Percentiles rank a stretch among this genome's conserved stretches.
phyloP scores from a whole-genome alignment of 2,113 vertebrate species.

The Equus quagga region DNA sequence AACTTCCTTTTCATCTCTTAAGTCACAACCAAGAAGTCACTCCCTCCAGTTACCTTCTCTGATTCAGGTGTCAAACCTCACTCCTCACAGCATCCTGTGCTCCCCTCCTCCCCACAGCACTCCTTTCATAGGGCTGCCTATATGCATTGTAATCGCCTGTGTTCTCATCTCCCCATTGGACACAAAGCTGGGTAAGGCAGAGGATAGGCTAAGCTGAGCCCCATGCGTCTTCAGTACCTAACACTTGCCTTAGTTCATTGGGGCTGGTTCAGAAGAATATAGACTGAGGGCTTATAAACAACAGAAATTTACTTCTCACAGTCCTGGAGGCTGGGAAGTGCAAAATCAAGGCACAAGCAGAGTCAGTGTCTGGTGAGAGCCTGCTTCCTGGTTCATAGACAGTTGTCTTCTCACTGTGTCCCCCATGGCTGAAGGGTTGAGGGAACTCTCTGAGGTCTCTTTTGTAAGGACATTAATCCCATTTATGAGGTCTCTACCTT shows the following conservation, averaged over 20 bases:
- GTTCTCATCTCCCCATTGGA: neutral
- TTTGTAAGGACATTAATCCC: neutral
- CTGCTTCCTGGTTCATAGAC: neutral
- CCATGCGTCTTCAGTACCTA: neutral
- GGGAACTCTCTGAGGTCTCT: neutral
- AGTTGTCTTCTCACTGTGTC: neutral
- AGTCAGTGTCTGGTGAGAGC: neutral
- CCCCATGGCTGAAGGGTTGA: neutral
- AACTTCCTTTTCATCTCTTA: constrained; percentile 7
- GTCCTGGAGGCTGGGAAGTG: neutral
- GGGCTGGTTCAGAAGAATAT: neutral
- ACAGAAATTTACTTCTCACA: neutral
- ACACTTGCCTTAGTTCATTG: neutral
- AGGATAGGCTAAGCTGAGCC: neutral
- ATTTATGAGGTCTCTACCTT: neutral
- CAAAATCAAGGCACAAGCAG: neutral
- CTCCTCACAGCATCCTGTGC: neutral
- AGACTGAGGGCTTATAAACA: neutral
- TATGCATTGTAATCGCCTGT: neutral
- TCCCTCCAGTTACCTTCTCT: neutral
- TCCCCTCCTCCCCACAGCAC: neutral
- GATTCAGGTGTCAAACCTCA: neutral
- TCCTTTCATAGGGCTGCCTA: neutral
- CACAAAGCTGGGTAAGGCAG: neutral
- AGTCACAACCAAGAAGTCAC: neutral